phyloP scores from a whole-genome alignment of 2,797 vertebrate species.

The Manis crassicaudata region DNA sequence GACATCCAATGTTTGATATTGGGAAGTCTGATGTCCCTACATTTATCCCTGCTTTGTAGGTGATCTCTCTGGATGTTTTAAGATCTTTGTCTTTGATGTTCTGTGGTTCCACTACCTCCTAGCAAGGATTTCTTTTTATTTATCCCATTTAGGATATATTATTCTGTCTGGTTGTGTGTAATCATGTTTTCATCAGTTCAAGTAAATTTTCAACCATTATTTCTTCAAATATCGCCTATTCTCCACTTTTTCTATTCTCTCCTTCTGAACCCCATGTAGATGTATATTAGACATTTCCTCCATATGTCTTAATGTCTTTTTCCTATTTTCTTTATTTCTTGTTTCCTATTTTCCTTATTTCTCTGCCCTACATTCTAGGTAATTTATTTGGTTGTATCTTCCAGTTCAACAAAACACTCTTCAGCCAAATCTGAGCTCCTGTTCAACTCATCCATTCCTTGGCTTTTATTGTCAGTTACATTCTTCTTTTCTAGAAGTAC shows the following conservation, averaged over 20 bases:
- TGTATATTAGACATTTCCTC: not conserved
- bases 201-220: conserved; percentile 32
- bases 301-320: conserved; percentile 26
- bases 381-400: conserved; percentile 42
- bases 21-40: not conserved
- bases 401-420: not conserved
- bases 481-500: conserved; percentile 34
- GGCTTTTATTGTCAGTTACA: conserved; percentile 8
- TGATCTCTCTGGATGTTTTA: conserved; percentile 17
- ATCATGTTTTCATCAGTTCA: conserved; percentile 47
- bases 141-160: not conserved
- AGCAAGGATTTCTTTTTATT: conserved; percentile 22
- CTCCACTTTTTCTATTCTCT: not conserved
- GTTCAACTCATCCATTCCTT: conserved; percentile 16
- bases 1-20: conserved; percentile 7
- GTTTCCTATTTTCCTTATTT: not conserved
- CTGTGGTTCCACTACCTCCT: not conserved
- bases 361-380: not conserved
- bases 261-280: conserved; percentile 15
- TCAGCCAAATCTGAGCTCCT: not conserved
- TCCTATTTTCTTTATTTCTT: not conserved
- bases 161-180: not conserved
- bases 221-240: conserved; percentile 29
- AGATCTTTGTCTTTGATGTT: not conserved
- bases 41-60: not conserved